A percentile compares a stretch with the other conserved stretches of the same genome.
These are phyloP conservation scores for Magallana angulata DNA, from an alignment of 1,140 invertebrate species.

Conservation along the genomic window DNA sequence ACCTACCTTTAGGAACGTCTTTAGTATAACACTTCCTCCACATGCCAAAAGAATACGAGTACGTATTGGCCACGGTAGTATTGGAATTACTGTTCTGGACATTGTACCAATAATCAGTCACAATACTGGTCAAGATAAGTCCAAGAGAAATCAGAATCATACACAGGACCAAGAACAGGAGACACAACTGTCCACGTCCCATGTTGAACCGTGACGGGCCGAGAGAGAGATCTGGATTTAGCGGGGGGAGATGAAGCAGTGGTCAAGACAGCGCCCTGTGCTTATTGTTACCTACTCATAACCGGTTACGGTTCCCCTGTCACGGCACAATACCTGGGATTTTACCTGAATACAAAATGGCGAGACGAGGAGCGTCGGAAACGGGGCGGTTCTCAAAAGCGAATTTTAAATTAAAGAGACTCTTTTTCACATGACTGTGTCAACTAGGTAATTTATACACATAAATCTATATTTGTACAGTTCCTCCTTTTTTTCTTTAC, in stretches of 20 bases:
- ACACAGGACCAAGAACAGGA: conserved; percentile 57
- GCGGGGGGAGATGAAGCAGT: background rate
- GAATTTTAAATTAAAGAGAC: background rate
- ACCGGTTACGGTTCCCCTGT: conserved; percentile 24
- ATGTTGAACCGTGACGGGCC: background rate
- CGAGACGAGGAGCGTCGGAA: background rate
- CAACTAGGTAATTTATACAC: too few species aligned
- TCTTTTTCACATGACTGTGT: too few species aligned
- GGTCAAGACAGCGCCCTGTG: conserved; percentile 10
- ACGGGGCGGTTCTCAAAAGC: conserved; percentile 22
- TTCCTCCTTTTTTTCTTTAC: too few species aligned
- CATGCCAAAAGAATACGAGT: conserved; percentile 63
- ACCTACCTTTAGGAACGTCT: conserved; percentile 54
- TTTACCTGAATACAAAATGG: conserved; percentile 25
- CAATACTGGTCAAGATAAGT: conserved; percentile 58
- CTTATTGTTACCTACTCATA: background rate
- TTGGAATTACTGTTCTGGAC: conserved; percentile 46
- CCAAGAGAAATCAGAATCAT: conserved; percentile 58
- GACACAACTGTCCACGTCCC: conserved; percentile 49
- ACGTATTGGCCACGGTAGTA: conserved; percentile 45
- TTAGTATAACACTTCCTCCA: conserved; percentile 63
- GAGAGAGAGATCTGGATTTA: too few species aligned
- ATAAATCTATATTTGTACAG: too few species aligned
- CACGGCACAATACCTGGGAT: conserved; percentile 25
- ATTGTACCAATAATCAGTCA: conserved; percentile 64